Evolutionary conservation across 2,888 invertebrate genomes (phyloP).

Genomic region (Coelopa pilipes): DNA sequence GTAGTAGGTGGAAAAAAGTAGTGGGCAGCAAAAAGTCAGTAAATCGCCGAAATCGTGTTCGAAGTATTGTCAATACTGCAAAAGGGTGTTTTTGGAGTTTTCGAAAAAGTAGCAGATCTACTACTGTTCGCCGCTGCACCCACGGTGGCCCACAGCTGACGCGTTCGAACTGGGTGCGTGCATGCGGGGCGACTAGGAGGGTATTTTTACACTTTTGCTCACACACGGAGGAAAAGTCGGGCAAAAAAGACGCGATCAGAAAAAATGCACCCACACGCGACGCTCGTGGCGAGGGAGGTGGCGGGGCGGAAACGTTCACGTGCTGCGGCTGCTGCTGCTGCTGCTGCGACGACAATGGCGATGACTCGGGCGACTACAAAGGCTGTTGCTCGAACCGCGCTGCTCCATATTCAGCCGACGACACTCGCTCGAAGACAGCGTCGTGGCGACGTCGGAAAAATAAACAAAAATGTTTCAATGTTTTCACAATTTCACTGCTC

Average conservation of each 20-base stretch:
- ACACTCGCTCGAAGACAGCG: too few relatives aligned
- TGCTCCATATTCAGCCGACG: neutral
- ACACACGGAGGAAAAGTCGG: too few relatives aligned
- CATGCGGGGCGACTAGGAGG: neutral
- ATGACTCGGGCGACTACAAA: neutral
- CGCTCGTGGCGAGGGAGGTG: neutral
- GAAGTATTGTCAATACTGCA: too few relatives aligned
- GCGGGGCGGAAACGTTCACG: neutral
- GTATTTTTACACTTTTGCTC: neutral
- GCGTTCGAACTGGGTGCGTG: too few relatives aligned
- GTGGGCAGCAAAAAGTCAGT: too few relatives aligned
- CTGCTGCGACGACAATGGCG: neutral
- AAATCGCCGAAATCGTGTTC: too few relatives aligned
- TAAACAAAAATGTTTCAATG: too few relatives aligned
- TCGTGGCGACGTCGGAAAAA: too few relatives aligned
- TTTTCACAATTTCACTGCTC: too few relatives aligned
- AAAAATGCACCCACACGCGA: too few relatives aligned
- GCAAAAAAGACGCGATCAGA: too few relatives aligned
- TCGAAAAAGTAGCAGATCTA: conserved; percentile 4
- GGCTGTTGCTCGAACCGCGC: neutral
- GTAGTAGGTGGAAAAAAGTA: too few relatives aligned
- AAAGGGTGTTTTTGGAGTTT: neutral
- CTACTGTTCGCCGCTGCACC: neutral
- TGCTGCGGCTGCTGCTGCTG: conserved; percentile 2
- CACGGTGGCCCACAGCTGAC: neutral